A percentile compares a stretch with the other conserved stretches of the same genome.
Evolutionary conservation across 2,888 invertebrate species (phyloP).

Genomic region (Epirrita christyi): DNA sequence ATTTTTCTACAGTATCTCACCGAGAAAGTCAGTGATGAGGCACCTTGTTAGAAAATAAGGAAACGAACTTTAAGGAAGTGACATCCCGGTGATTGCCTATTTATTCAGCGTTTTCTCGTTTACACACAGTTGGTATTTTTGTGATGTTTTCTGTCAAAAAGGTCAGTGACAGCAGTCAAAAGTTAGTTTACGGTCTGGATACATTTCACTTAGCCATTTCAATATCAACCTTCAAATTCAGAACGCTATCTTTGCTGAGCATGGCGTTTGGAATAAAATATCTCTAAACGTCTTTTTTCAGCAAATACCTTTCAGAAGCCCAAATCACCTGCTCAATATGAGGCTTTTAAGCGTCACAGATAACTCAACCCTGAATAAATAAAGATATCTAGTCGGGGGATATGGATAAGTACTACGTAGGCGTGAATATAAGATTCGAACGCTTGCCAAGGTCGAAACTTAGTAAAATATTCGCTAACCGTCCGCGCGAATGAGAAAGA

Average conservation of each 20-base stretch:
- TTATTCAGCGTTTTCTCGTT: constrained; percentile 2
- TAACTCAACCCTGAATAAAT: constrained; percentile 47
- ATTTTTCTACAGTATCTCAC: too few relatives aligned
- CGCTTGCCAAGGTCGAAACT: constrained; percentile 38
- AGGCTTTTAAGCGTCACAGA: constrained; percentile 37
- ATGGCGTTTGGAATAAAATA: constrained; percentile 12
- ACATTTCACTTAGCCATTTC: constrained; percentile 5
- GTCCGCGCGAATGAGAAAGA: constrained; percentile 46
- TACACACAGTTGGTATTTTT: not conserved
- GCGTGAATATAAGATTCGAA: constrained; percentile 30
- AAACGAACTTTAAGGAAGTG: constrained; percentile 1
- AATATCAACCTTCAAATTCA: constrained; percentile 4
- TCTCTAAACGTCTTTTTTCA: constrained; percentile 24
- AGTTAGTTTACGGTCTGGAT: not conserved
- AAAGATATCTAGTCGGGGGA: constrained; percentile 36
- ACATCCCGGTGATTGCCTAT: constrained; percentile 14
- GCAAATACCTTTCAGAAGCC: constrained; percentile 24
- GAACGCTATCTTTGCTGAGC: not conserved
- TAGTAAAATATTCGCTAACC: constrained; percentile 52
- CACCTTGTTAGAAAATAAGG: constrained; percentile 13
- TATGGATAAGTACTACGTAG: constrained; percentile 25
- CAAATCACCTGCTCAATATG: constrained; percentile 28
- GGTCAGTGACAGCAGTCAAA: constrained; percentile 16
- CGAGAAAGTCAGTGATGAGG: constrained; percentile 8
- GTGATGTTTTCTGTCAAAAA: constrained; percentile 1